Evolutionary conservation across 2,113 vertebrate species (phyloP).

Genomic region (Chamaea fasciata): DNA sequence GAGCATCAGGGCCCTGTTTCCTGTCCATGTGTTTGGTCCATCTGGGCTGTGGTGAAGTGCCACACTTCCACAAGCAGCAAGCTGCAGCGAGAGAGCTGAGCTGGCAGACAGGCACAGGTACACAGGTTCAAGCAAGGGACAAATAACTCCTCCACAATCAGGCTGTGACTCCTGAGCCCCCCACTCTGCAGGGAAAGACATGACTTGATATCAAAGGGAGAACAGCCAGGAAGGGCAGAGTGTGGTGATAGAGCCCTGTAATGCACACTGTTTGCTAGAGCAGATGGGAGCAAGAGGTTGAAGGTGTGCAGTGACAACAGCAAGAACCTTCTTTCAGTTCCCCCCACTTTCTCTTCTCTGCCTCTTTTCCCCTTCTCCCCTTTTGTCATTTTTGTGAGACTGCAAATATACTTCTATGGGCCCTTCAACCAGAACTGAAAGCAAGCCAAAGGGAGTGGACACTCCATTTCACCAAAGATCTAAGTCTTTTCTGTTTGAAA

Average conservation of each 20-base stretch:
- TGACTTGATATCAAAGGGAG: background rate
- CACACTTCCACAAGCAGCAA: background rate
- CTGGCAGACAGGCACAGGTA: background rate
- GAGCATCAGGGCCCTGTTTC: background rate
- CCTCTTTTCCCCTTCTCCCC: background rate
- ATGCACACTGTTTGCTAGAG: background rate
- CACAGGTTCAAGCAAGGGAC: background rate
- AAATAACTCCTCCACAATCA: background rate
- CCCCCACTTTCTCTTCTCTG: background rate
- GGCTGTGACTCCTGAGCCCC: background rate
- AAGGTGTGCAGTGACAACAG: background rate
- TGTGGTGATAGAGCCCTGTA: background rate
- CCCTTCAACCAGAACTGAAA: background rate
- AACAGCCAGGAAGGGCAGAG: background rate
- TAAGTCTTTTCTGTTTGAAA: constrained; percentile 33
- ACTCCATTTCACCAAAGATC: constrained; percentile 71
- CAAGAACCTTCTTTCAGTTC: background rate
- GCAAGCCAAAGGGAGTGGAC: constrained; percentile 42
- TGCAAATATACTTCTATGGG: background rate
- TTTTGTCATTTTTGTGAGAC: background rate
- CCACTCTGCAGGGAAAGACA: background rate
- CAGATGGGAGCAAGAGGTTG: background rate
- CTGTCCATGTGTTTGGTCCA: background rate
- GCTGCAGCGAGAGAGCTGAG: background rate
- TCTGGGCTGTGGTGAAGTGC: background rate